Evolutionary conservation across 2,113 vertebrate species (phyloP).

Genomic region (Cyprinus carpio): DNA sequence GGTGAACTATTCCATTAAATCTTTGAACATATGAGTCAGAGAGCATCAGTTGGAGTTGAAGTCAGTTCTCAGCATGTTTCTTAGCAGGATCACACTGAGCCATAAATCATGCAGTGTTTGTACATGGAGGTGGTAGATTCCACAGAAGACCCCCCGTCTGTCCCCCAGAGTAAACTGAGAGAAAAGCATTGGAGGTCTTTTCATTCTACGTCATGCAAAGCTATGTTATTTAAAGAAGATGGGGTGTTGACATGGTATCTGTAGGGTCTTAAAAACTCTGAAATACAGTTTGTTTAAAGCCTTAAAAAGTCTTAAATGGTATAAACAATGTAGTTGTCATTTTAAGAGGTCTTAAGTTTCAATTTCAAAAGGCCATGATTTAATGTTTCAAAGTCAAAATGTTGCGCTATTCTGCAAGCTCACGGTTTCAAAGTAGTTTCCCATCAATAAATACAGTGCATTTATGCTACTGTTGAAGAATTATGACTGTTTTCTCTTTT

Average conservation of each 20-base stretch:
- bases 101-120: slow-evolving; percentile 37
- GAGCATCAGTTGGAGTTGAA: background rate
- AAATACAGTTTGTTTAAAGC: background rate
- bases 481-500: background rate
- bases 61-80: slow-evolving; percentile 2
- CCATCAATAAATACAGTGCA: background rate
- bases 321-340: too few relatives aligned
- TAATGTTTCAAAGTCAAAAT: background rate
- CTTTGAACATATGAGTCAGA: slow-evolving; percentile 8
- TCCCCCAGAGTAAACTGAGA: slow-evolving; percentile 32
- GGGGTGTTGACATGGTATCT: background rate
- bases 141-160: slow-evolving; percentile 12
- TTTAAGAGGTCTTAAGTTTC: background rate
- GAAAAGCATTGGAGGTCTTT: background rate
- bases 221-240: background rate
- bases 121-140: slow-evolving; percentile 31
- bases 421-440: background rate
- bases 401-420: background rate
- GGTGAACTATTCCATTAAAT: slow-evolving; percentile 8
- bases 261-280: background rate
- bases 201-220: background rate
- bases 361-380: background rate
- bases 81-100: background rate
- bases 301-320: background rate
- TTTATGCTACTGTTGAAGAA: background rate